A percentile compares a stretch with the other conserved stretches of the same genome.
Evolutionary conservation across 1,140 invertebrate species (phyloP).

Genomic region (Saxidomus purpurata): DNA sequence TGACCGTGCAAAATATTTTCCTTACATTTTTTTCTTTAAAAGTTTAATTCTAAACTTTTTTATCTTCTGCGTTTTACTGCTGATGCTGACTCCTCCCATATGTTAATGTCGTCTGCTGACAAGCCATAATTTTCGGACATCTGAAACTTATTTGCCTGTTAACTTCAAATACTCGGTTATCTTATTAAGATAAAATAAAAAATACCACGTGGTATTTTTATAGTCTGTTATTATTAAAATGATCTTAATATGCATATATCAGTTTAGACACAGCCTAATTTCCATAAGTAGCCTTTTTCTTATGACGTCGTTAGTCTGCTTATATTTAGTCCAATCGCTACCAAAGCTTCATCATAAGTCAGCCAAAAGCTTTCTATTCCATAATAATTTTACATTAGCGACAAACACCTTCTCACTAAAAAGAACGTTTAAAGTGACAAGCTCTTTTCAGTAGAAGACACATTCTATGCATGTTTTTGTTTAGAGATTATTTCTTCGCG

Average conservation of each 20-base stretch:
- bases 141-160: neutral
- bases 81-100: neutral
- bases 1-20: too few relatives aligned
- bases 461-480: too few relatives aligned
- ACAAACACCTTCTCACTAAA: too few relatives aligned
- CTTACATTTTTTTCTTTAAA: too few relatives aligned
- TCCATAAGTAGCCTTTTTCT: neutral
- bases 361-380: too few relatives aligned
- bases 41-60: too few relatives aligned
- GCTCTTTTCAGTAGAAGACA: too few relatives aligned
- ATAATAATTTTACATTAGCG: too few relatives aligned
- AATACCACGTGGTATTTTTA: neutral
- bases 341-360: too few relatives aligned
- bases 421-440: too few relatives aligned
- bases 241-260: neutral
- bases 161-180: neutral
- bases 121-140: neutral
- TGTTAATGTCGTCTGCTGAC: neutral
- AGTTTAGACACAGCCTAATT: neutral
- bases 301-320: neutral
- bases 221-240: neutral
- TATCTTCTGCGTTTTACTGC: neutral
- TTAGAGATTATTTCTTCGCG: too few relatives aligned
- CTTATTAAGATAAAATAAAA: conserved; percentile 9
- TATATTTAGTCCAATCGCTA: too few relatives aligned